Conservation (phyloP, 64 coral and sea anemone species). For the Montipora sp. region DNA sequence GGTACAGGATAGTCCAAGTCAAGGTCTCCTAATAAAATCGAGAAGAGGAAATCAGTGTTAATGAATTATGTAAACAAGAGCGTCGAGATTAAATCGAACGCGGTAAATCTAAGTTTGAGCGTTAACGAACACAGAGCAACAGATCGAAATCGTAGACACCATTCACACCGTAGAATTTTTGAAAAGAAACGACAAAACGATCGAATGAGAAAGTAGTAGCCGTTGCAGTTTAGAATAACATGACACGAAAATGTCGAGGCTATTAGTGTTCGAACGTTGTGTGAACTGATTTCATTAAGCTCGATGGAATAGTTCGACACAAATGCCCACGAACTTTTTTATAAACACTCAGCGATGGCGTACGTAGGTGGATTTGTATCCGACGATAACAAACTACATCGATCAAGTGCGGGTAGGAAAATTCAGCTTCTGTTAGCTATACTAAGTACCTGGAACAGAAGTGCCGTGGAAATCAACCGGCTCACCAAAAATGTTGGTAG, state of each 20-base stretch:
- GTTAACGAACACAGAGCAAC: neutral
- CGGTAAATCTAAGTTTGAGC: neutral
- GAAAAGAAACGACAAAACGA: neutral
- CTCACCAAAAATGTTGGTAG: conserved; percentile 95
- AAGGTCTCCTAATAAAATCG: conserved; percentile 87
- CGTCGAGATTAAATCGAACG: neutral
- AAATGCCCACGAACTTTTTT: conserved; percentile 26
- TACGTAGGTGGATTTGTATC: conserved; percentile 68
- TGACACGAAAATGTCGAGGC: neutral
- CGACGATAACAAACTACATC: conserved; percentile 69
- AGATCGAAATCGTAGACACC: neutral
- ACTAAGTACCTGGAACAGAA: conserved; percentile 83
- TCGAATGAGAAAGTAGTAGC: neutral
- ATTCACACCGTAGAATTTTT: neutral
- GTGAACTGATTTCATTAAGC: conserved; percentile 19
- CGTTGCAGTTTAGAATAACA: neutral
- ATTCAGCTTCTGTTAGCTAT: conserved; percentile 34
- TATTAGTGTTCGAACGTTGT: neutral
- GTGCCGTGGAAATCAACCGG: conserved; percentile 95
- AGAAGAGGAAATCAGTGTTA: conserved; percentile 62
- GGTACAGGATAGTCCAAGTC: conserved; percentile 91
- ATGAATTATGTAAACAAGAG: conserved; percentile 24
- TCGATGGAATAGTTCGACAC: neutral
- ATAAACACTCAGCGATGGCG: conserved; percentile 9
- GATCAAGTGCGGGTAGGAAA: conserved; percentile 31